phyloP scores from a whole-genome alignment of 2,113 vertebrate species.

The Sinocyclocheilus maitianheensis region DNA sequence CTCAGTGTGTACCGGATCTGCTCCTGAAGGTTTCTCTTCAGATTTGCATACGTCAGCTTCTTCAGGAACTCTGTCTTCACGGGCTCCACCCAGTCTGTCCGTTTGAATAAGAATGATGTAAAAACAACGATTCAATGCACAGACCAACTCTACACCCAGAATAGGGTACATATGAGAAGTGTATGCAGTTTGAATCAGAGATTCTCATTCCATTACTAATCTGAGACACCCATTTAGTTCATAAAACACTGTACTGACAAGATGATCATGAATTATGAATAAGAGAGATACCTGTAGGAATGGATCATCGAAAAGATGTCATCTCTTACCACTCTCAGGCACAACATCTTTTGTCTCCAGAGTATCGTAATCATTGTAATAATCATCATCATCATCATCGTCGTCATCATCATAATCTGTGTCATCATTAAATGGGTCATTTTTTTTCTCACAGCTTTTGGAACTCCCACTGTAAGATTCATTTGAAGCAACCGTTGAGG shows the following conservation, averaged over 20 bases:
- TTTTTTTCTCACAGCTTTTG: constrained; percentile 48
- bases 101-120: background rate
- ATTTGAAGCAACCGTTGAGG: background rate
- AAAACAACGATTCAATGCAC: background rate
- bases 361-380: background rate
- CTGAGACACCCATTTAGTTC: background rate
- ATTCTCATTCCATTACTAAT: background rate
- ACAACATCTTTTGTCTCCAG: constrained; percentile 37
- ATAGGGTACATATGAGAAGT: background rate
- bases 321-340: constrained; percentile 69
- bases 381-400: constrained; percentile 47
- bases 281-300: background rate
- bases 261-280: background rate
- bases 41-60: constrained; percentile 75
- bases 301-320: constrained; percentile 30
- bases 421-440: constrained; percentile 16
- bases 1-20: constrained; percentile 73
- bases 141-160: background rate
- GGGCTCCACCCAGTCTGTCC: constrained; percentile 73
- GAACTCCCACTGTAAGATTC: constrained; percentile 46
- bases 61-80: constrained; percentile 77
- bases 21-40: constrained; percentile 77
- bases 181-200: background rate
- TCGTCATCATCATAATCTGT: constrained; percentile 30
- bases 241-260: background rate